Percentiles rank a stretch among this genome's conserved stretches.
Evolutionary conservation across 2,888 invertebrate genomes (phyloP).

Genomic region (Calameuta idolon): DNA sequence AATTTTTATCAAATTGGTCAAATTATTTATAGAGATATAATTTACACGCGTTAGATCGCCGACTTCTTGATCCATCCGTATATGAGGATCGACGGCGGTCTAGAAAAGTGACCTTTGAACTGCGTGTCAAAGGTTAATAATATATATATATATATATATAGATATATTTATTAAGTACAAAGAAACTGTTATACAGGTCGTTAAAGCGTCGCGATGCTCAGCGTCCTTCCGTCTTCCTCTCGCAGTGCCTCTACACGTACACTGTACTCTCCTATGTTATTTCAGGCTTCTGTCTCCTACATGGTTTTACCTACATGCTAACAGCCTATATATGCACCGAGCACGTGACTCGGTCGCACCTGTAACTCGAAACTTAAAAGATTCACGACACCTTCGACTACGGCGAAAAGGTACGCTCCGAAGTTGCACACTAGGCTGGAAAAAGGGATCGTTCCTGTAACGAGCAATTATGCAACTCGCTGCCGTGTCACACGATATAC

Average conservation of each 20-base stretch:
- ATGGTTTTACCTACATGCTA: neutral
- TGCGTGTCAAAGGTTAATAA: neutral
- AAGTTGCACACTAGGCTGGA: neutral
- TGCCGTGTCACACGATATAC: conserved; percentile 34
- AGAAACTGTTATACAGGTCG: neutral
- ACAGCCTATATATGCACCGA: neutral
- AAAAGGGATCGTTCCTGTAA: neutral
- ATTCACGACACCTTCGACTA: neutral
- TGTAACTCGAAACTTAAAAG: neutral
- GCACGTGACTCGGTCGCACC: neutral
- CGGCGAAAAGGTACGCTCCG: neutral
- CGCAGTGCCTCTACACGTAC: neutral
- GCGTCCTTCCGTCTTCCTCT: neutral
- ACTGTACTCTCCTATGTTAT: neutral
- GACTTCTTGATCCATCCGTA: neutral
- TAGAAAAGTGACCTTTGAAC: neutral
- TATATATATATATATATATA: too few species aligned
- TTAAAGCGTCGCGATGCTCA: neutral
- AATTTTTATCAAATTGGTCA: neutral
- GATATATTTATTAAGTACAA: neutral
- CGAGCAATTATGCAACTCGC: conserved; percentile 32
- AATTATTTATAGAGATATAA: neutral
- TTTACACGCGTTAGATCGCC: neutral
- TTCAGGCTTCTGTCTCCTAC: neutral
- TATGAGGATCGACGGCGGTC: neutral